Conservation (phyloP, 1,140 invertebrate species). For the Brachionus calyciflorus region DNA sequence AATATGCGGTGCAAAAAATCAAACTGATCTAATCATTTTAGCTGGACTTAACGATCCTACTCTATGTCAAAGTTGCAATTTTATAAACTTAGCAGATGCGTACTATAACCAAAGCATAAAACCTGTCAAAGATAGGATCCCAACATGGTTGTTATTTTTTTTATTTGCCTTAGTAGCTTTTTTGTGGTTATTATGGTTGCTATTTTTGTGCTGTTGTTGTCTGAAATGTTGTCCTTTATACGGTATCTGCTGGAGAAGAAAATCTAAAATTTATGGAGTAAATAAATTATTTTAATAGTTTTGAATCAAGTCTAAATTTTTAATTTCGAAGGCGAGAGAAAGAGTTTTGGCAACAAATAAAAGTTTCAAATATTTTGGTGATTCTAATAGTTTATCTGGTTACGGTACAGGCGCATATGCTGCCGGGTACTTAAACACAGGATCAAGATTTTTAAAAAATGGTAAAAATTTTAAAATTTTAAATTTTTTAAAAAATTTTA, state of each 20-base stretch:
- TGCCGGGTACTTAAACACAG: too few species aligned
- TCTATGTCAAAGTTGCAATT: slow-evolving; percentile 14
- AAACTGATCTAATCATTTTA: neutral
- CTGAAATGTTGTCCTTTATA: slow-evolving; percentile 21
- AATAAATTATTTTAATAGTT: neutral
- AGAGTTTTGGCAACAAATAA: neutral
- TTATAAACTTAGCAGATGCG: neutral
- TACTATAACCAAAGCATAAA: slow-evolving; percentile 8
- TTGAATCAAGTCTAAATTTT: neutral
- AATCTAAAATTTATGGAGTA: neutral
- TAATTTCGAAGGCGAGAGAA: too few species aligned
- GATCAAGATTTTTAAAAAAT: too few species aligned
- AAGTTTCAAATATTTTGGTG: slow-evolving; percentile 16
- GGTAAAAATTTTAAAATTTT: too few species aligned
- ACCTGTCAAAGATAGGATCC: neutral
- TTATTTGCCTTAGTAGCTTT: neutral
- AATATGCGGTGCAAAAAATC: slow-evolving; percentile 15
- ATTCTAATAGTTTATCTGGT: neutral
- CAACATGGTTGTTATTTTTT: slow-evolving; percentile 2
- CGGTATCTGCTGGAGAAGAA: neutral
- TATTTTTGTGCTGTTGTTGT: slow-evolving; percentile 39
- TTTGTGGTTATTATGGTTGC: slow-evolving; percentile 4
- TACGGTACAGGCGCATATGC: too few species aligned
- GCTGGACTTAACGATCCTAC: neutral
- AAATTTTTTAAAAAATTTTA: too few species aligned